A percentile compares a stretch with the other conserved stretches of the same genome.
Evolutionary conservation across 2,113 vertebrate genomes (phyloP).

Genomic region (Dasyprocta punctata): DNA sequence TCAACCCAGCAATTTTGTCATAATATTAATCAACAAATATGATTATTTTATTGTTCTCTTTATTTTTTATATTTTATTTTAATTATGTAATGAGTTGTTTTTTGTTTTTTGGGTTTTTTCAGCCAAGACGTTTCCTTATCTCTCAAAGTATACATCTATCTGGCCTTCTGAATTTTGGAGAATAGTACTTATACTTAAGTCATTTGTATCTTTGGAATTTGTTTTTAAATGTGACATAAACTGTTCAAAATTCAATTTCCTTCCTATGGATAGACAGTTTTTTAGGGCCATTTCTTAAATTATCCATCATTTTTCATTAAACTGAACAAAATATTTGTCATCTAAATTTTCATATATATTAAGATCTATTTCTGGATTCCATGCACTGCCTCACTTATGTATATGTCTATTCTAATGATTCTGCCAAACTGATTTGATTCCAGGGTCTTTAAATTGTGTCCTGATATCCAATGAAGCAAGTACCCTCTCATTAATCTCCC

Average conservation of each 20-base stretch:
- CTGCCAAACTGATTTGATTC: conserved; percentile 8
- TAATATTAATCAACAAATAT: neutral
- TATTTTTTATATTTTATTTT: neutral
- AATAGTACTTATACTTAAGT: neutral
- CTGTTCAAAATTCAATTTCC: conserved; percentile 26
- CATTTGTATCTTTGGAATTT: neutral
- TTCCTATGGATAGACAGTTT: neutral
- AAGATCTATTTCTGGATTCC: neutral
- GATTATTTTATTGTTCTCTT: neutral
- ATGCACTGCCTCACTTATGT: neutral
- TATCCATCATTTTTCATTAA: conserved; percentile 1
- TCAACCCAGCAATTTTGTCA: neutral
- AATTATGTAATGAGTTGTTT: neutral
- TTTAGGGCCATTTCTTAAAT: conserved; percentile 1
- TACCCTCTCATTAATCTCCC: neutral
- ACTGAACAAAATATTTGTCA: neutral
- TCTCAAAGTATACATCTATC: neutral
- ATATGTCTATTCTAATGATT: neutral
- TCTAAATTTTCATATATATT: conserved; percentile 10
- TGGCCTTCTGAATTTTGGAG: neutral
- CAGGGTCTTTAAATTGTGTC: conserved; percentile 22
- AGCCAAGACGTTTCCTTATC: neutral
- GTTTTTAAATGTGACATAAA: conserved; percentile 22
- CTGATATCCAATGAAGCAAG: neutral
- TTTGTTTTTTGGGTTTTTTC: no score